phyloP scores from a whole-genome alignment of 2,888 invertebrate genomes.

The Lepeophtheirus nordmannii region DNA sequence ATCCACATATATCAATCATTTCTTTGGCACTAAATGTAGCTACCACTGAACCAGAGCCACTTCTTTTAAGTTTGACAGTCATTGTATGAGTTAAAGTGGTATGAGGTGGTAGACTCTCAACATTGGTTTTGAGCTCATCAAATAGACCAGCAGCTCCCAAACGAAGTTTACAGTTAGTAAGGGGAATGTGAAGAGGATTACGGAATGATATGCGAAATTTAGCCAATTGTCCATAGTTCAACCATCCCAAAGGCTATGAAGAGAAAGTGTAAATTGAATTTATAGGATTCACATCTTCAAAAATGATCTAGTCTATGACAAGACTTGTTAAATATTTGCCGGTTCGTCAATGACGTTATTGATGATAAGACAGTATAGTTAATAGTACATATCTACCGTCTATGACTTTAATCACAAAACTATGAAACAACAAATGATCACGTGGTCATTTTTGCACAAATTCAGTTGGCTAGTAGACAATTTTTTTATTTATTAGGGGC shows the following conservation, averaged over 20 bases:
- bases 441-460: too few relatives aligned
- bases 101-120: not conserved
- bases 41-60: not conserved
- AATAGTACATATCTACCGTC: too few relatives aligned
- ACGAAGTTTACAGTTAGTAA: conserved; percentile 39
- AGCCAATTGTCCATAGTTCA: conserved; percentile 33
- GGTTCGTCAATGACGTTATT: too few relatives aligned
- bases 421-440: too few relatives aligned
- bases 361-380: too few relatives aligned
- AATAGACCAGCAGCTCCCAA: conserved; percentile 35
- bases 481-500: too few relatives aligned
- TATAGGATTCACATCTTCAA: too few relatives aligned
- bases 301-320: too few relatives aligned
- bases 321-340: too few relatives aligned
- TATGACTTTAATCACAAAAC: too few relatives aligned
- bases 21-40: conserved; percentile 11
- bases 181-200: conserved; percentile 47
- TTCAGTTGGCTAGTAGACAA: too few relatives aligned
- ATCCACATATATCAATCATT: conserved; percentile 20
- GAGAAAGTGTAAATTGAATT: not conserved
- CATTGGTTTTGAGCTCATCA: conserved; percentile 33
- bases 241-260: conserved; percentile 29
- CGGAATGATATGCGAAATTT: conserved; percentile 39
- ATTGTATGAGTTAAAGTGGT: conserved; percentile 1
- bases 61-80: not conserved